Base-by-base conservation (phyloP, 2,113 vertebrate species). In the Myanophis thanlyinensis region DNA sequence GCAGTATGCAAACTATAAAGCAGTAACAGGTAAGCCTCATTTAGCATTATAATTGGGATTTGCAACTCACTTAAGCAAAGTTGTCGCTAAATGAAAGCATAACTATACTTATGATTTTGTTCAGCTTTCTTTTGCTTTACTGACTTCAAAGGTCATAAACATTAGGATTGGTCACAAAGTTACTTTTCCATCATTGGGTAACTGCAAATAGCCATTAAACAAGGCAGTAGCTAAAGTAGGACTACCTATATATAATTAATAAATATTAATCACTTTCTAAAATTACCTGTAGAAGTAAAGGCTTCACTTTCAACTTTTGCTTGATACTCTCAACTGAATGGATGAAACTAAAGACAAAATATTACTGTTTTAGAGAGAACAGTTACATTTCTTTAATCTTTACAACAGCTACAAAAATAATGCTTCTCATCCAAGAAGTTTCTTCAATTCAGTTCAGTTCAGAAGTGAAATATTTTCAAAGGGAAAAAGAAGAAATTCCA, bases 241-340 rank as follows among this genome's bases (percentile, higher is more conserved):
- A 22, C 15, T 80, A 44, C 18, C 35, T 80, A 46, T 47, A 87
- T 87, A 11, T 87, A 86, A 86, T 52, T 49, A 22, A 87, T 87
- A 87, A 87, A 46, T 22, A 52, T 52, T 51, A 52, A 20, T 80
- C 73, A 44, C 35, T 40, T 80, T 40, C 35, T 22, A 80, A 92
- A n/a, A 92, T 96, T 98, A 99, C 99, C 98, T 99, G 99, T 90
- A 99, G 96, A 52, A 99, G 96, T 93, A 99, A 96, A 93, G 99
- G 98, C 51, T 98, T 99, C 90, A 97, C 97, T 97, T 99, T 99
- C 94, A 99, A 94, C 95, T 99, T 99, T 89, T 98, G 96, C 96
- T 95, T 98, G 95, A 99, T 99, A 96, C 98, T 99, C 92, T 99
- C 98, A 94, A 99, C 95, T 67, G 98, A 98, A 53, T 98, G 98